These are phyloP conservation scores for Dunckerocampus dactyliophorus DNA, from an alignment of 2,113 vertebrate species.

Conservation along the genomic window DNA sequence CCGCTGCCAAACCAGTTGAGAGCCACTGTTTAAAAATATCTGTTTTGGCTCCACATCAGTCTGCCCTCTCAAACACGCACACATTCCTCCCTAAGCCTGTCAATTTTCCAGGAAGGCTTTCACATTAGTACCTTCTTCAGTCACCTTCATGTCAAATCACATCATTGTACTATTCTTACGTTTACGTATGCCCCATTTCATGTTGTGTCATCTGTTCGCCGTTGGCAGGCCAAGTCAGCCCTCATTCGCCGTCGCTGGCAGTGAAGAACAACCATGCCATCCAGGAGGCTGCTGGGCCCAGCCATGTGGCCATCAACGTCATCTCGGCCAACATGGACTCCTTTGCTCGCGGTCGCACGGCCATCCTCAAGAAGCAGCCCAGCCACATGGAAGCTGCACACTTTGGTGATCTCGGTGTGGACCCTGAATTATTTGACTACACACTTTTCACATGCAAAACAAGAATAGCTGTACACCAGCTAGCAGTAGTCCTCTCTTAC, in stretches of 20 bases:
- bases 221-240: conserved; percentile 62
- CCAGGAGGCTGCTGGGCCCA: conserved; percentile 92
- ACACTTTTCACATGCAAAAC: background rate
- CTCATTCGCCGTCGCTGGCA: conserved; percentile 82
- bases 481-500: too few relatives aligned
- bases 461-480: too few relatives aligned
- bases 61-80: conserved; percentile 13
- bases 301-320: conserved; percentile 95
- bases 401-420: conserved; percentile 93
- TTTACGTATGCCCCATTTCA: background rate
- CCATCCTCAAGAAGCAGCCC: conserved; percentile 94
- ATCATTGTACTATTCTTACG: background rate
- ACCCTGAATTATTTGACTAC: background rate
- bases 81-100: too few relatives aligned
- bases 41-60: conserved; percentile 4
- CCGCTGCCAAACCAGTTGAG: too few relatives aligned
- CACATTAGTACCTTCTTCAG: too few relatives aligned
- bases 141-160: background rate
- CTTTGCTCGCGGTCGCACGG: conserved; percentile 91
- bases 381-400: conserved; percentile 97
- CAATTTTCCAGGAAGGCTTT: too few relatives aligned
- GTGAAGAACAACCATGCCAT: conserved; percentile 88
- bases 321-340: conserved; percentile 99
- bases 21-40: background rate
- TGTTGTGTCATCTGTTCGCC: conserved; percentile 13